Percentiles rank a stretch among this genome's conserved stretches.
phyloP scores from a whole-genome alignment of 2,888 invertebrate genomes.

The Hyposoter dolosus region DNA sequence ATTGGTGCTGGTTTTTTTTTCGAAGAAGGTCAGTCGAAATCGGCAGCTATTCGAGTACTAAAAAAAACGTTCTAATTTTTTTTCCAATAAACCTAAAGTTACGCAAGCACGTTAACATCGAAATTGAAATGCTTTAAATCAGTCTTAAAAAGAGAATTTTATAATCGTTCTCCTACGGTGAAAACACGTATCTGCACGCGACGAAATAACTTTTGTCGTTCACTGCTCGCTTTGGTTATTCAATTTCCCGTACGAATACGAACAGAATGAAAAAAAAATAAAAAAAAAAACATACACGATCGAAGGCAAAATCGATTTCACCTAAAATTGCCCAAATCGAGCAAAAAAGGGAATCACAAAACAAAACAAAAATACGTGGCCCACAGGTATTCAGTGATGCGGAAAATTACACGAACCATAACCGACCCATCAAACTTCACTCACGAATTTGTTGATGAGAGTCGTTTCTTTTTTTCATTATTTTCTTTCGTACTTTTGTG shows the following conservation, averaged over 20 bases:
- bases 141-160: not conserved
- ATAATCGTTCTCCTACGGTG: not conserved
- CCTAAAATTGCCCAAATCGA: not conserved
- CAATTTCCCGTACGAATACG: no score
- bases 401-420: not conserved
- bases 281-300: not conserved
- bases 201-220: no score
- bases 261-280: no score
- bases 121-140: not conserved
- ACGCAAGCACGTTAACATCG: not conserved
- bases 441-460: not conserved
- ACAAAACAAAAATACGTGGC: not conserved
- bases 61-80: not conserved
- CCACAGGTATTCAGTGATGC: not conserved
- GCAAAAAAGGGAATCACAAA: not conserved
- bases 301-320: conserved; percentile 12
- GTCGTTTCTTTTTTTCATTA: conserved; percentile 16
- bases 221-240: no score
- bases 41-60: not conserved
- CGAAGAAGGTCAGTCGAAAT: conserved; percentile 8
- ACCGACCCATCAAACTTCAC: conserved; percentile 8
- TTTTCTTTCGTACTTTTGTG: conserved; percentile 23
- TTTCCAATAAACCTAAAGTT: not conserved
- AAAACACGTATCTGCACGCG: not conserved
- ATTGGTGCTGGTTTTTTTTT: not conserved